Evolutionary conservation across 2,888 invertebrate species (phyloP).

Genomic region (Orthosia incerta): DNA sequence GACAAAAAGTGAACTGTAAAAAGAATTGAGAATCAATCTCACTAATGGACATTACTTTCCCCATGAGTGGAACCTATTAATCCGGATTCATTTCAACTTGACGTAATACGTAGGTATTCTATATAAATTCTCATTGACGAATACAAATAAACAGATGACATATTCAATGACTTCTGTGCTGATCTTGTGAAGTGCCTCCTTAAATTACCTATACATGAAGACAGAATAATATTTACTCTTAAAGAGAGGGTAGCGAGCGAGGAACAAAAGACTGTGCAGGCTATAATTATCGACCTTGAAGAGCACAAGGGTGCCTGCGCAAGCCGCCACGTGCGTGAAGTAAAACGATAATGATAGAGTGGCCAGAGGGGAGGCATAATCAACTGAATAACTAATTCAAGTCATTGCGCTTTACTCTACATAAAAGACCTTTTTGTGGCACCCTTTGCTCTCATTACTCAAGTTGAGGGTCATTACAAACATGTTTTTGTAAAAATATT

Average conservation of each 20-base stretch:
- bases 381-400: conserved; percentile 91
- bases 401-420: conserved; percentile 85
- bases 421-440: conserved; percentile 85
- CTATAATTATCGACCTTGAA: conserved; percentile 88
- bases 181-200: conserved; percentile 19
- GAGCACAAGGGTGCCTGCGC: conserved; percentile 81
- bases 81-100: neutral
- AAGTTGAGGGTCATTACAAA: conserved; percentile 77
- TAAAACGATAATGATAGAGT: conserved; percentile 90
- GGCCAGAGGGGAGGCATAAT: conserved; percentile 87
- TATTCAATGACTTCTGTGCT: conserved; percentile 17
- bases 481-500: conserved; percentile 82
- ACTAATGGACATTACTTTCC: neutral
- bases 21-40: neutral
- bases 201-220: conserved; percentile 30
- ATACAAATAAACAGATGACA: conserved; percentile 3
- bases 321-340: conserved; percentile 86
- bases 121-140: neutral
- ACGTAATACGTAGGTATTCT: conserved; percentile 1
- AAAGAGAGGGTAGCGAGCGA: conserved; percentile 70
- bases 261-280: conserved; percentile 79
- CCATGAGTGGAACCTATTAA: neutral
- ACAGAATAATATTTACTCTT: conserved; percentile 69
- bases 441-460: conserved; percentile 75
- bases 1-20: neutral